Percentiles rank a stretch among this genome's conserved stretches.
These are phyloP conservation scores for Sinelater perroti DNA, from an alignment of 2,888 invertebrate species.

Conservation along the genomic window DNA sequence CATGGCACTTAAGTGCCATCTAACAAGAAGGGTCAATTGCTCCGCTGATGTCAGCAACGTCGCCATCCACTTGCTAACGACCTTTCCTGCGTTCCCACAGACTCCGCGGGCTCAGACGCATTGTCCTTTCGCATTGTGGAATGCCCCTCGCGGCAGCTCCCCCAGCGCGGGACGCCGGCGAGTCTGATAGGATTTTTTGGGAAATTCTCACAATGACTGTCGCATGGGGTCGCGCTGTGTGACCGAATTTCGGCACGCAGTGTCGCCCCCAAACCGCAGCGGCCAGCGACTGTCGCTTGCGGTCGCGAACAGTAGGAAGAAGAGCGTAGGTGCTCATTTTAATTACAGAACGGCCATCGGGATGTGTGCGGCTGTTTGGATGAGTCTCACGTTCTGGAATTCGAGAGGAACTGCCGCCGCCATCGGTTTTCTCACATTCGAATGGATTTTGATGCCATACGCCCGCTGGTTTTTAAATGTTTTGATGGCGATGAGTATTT, in stretches of 20 bases:
- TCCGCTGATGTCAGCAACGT: slow-evolving; percentile 39
- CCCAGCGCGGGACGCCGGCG: slow-evolving; percentile 19
- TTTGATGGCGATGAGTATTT: too few relatives aligned
- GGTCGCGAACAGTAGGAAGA: slow-evolving; percentile 26
- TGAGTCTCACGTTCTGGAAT: too few relatives aligned
- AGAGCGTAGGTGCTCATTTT: not conserved
- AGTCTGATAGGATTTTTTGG: slow-evolving; percentile 32
- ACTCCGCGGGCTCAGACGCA: slow-evolving; percentile 31
- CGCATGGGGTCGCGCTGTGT: slow-evolving; percentile 33
- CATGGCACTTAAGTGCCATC: slow-evolving; percentile 27
- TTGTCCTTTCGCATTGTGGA: slow-evolving; percentile 33
- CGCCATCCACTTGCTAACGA: slow-evolving; percentile 42
- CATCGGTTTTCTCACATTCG: too few relatives aligned
- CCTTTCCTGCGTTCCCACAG: slow-evolving; percentile 44
- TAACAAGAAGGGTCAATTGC: slow-evolving; percentile 38
- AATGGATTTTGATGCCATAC: too few relatives aligned
- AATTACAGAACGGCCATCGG: not conserved
- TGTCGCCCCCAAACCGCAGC: slow-evolving; percentile 38
- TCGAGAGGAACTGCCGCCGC: too few relatives aligned
- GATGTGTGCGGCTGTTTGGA: too few relatives aligned
- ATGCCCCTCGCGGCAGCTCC: slow-evolving; percentile 22
- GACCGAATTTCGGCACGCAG: slow-evolving; percentile 30
- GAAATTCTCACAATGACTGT: slow-evolving; percentile 35
- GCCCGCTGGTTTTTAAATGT: too few relatives aligned
- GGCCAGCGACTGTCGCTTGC: slow-evolving; percentile 27